Conservation (phyloP, 2,113 vertebrate species). For the Bubo blakistoni region DNA sequence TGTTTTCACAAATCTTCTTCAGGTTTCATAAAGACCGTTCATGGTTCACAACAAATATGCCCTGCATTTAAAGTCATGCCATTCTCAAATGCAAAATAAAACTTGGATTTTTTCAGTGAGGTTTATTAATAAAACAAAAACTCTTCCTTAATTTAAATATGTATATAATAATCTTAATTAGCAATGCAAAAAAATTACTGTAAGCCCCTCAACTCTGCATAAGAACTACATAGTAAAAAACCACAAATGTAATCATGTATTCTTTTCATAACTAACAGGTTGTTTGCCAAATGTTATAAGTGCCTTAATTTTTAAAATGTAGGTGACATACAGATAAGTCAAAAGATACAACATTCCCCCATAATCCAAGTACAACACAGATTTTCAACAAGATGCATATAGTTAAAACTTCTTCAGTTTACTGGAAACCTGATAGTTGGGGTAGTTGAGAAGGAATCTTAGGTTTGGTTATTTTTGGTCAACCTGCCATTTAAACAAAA, state of each 20-base stretch:
- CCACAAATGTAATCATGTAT: neutral
- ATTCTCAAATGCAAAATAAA: slow-evolving; percentile 42
- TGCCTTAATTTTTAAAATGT: neutral
- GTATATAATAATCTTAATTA: neutral
- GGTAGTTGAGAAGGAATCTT: neutral
- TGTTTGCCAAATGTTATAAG: neutral
- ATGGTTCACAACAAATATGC: slow-evolving; percentile 69
- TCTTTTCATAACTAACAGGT: neutral
- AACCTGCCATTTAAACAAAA: neutral
- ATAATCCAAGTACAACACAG: neutral
- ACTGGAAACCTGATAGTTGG: neutral
- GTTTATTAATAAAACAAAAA: slow-evolving; percentile 13
- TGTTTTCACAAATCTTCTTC: slow-evolving; percentile 81
- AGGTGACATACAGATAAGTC: neutral
- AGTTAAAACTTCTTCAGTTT: neutral
- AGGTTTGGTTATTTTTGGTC: neutral
- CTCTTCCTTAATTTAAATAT: neutral
- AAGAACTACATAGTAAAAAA: neutral
- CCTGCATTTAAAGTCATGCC: slow-evolving; percentile 47
- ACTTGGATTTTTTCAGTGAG: neutral
- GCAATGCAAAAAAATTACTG: neutral
- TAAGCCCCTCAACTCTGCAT: neutral
- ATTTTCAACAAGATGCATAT: neutral
- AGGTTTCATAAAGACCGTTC: slow-evolving; percentile 69
- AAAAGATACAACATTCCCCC: neutral